Base-by-base conservation (phyloP, 2,888 invertebrate genomes). In the Epinotia nisella region DNA sequence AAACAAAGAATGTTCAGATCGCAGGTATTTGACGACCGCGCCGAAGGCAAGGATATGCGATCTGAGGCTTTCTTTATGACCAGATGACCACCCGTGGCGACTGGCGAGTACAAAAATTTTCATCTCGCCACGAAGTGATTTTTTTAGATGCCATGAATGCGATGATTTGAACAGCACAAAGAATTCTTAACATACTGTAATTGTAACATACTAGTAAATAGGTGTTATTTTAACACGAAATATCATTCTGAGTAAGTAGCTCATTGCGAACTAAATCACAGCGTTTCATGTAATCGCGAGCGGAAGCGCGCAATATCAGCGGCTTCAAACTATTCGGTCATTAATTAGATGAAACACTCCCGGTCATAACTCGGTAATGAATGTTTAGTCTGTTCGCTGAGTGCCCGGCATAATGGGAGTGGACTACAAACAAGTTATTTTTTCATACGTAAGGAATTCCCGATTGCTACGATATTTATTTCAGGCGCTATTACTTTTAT, bases 381-480 rank as follows among this genome's bases (percentile, higher is more conserved):
- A 79, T 87, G 87, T 87, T 87, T 87, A 87, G 86, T 86, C 87
- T 88, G 80, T 77, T 78, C 79, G 80, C 81, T 79, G 78, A 80
- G 76, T 80, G 78, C 74, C 9, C 78, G 76, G 71, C 66, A 68
- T 76, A 74, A 76, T 66, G 59, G 71, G 55, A 71, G 60, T 71
- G 59, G 51, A 71, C 53, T 55, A 66, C 71, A 66, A 66, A 67
- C 67, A 67, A 49, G 60, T 35, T 75, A 74, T 75, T 77, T 75
- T 77, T 75, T 76, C 49, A 45, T 29, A 67, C 66, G 56, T 17
- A n/a, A 21, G 35, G 55, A 51, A 67, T 67, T 24, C 55, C 15
- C 11, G 2, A 35, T 67, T 72, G 67, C 72, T 62, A 41, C 17
- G n/a, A 24, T 15, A n/a, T 35, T 61, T 61, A n/a, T 7, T 61